Base-by-base conservation (phyloP, 2,113 vertebrate genomes). In the Heliornis fulica region DNA sequence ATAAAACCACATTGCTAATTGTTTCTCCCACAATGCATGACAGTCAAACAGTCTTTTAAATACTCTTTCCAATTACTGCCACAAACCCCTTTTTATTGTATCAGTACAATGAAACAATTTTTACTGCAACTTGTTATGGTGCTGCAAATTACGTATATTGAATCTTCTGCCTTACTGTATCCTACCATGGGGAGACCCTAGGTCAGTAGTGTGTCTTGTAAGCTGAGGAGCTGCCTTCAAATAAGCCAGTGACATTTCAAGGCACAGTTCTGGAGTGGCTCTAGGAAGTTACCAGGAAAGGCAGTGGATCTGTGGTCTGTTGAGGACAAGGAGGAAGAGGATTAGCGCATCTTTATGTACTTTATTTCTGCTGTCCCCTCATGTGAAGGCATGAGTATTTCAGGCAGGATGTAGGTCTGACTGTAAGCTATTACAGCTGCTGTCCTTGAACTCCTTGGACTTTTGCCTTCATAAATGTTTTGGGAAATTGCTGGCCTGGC, bases 21-120 rank as follows among this genome's bases (percentile, higher is more conserved):
- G 94, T 95, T 96, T 96, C 69, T 95, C 38, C 82, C 46, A 95
- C 79, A 97, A 90, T 91, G 69, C 31, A 5, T 89, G 94, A 83
- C 93, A 94, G 68, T 72, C 94, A 94, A 83, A 75, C 22, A 83
- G 80, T 79, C 60, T 89, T 94, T 87, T 80, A 91, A 96, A 93
- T 80, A 34, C 20, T 77, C 29, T 79, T 94, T 48, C 61, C 64
- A 95, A 93, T 95, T 91, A 94, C 84, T 92, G 68, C 66, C 63
- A 68, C 56, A 91, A 75, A 45, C 1, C 10, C 23, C 32, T 86
- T 72, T 94, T 50, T 81, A 10, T 76, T 72, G 10, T 31, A 19
- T 40, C 7, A 46, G 41, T 79, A 53, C 22, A 92, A 69, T 76
- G n/a, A 69, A 70, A 53, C 41, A 53, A n/a, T 16, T 87, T 92